Base-by-base conservation (phyloP, 2,113 vertebrate genomes). In the Sapayoa aenigma region DNA sequence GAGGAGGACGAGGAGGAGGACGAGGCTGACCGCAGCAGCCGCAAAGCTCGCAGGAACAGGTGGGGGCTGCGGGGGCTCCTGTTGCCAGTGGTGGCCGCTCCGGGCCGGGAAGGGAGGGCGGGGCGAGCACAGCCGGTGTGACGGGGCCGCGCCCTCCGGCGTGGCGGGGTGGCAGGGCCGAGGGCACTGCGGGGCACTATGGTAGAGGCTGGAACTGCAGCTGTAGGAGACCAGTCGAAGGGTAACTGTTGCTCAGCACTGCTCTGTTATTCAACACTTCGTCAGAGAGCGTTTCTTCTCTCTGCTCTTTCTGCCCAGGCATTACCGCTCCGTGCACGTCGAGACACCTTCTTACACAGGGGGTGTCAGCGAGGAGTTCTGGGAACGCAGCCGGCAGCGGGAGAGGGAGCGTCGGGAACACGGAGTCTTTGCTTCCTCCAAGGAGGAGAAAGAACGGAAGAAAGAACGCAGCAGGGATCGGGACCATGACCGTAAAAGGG, bases 291-390 rank as follows among this genome's bases (percentile, higher is more conserved):
- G 17, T 59, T 62, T 49, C 6, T 89, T 33, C 6, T 31, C 8
- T 76, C 4, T 83, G 23, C 13, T 66, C 19, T 72, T 9, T 5
- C 5, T 72, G 73, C 97, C 68, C 66, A 99, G 99, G 94, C 99
- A 98, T 82, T 99, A 99, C 90, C 99, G 99, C n/a, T 97, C 98
- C 15, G 98, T 99, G 44, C 99, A 98, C 5, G 98, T 98, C 20
- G 99, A 99, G 97, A 99, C 99, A 0, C 99, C 99, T 1, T 99
- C 99, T 37, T 99, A 99, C 89, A 98, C 99, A 0, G 99, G 99
- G 44, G 99, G 99, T 7, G 99, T 99, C 62, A 99, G 99, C 6
- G 99, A 99, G 89, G 99, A 99, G 95, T 99, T 99, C 84, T 98
- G 98, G 95, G 98, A 98, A 73, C 98, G 98, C 92, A 98, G 98